These are phyloP conservation scores for Ailurus styani DNA, from an alignment of 2,113 vertebrate genomes.

Conservation along the genomic window DNA sequence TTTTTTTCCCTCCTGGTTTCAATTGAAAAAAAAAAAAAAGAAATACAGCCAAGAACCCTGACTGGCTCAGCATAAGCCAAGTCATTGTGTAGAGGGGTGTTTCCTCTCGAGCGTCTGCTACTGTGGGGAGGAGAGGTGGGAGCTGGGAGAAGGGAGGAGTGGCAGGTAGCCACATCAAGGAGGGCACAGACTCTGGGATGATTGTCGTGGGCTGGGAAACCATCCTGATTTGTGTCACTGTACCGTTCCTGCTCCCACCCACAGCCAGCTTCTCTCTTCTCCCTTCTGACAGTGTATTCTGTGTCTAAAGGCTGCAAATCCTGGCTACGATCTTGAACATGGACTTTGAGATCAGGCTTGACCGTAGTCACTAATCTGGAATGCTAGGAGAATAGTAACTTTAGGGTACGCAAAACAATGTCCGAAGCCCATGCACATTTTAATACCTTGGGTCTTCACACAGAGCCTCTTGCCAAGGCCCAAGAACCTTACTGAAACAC, in stretches of 20 bases:
- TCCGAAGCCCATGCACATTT: not conserved
- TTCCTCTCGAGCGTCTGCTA: not conserved
- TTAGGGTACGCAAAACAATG: not conserved
- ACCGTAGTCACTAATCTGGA: not conserved
- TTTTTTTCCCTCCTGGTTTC: not conserved
- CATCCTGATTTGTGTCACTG: not conserved
- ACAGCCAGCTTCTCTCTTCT: not conserved
- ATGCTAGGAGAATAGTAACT: not conserved
- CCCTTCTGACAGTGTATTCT: not conserved
- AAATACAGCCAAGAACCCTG: not conserved
- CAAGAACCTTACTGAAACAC: not conserved
- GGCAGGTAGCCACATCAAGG: not conserved
- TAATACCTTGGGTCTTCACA: not conserved
- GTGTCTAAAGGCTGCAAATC: not conserved
- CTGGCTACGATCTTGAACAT: not conserved
- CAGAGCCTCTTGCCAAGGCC: not conserved
- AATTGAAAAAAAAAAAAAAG: not conserved
- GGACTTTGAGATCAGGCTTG: not conserved
- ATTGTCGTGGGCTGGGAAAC: not conserved
- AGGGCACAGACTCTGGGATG: fast-evolving
- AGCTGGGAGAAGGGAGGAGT: not conserved
- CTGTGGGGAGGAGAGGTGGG: not conserved
- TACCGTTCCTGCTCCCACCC: not conserved
- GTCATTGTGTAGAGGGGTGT: not conserved
- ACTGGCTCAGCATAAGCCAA: not conserved